A percentile compares a stretch with the other conserved stretches of the same genome.
Evolutionary conservation across 2,888 invertebrate genomes (phyloP).

Genomic region (Noctua pronuba): DNA sequence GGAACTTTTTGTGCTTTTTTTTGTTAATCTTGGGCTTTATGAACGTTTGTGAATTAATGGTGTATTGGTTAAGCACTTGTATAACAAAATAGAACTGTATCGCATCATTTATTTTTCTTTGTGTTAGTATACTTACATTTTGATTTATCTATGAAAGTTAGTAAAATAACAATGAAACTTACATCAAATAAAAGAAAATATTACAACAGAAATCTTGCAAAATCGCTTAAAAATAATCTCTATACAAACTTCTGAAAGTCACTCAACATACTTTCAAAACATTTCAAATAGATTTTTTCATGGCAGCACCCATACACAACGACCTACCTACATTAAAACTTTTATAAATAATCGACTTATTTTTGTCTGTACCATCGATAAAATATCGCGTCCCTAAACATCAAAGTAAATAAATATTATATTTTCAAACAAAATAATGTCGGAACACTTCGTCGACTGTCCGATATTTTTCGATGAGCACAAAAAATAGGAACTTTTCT

Average conservation of each 20-base stretch:
- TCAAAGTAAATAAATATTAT: constrained; percentile 56
- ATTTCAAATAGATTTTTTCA: constrained; percentile 29
- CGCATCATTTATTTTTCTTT: not conserved
- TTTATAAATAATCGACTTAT: constrained; percentile 48
- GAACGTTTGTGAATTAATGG: not conserved
- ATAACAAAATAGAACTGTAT: not conserved
- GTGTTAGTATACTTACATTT: not conserved
- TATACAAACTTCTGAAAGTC: not conserved
- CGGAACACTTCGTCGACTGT: constrained; percentile 43
- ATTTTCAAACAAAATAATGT: constrained; percentile 60
- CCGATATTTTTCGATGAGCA: constrained; percentile 45
- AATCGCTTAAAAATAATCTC: not conserved
- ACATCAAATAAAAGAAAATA: not conserved
- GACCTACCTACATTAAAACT: constrained; percentile 36
- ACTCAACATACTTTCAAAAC: not conserved
- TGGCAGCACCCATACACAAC: constrained; percentile 3
- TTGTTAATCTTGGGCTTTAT: not conserved
- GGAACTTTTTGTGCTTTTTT: not conserved
- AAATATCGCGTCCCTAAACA: constrained; percentile 44
- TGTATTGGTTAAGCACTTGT: not conserved
- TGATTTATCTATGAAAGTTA: not conserved
- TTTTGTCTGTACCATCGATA: constrained; percentile 35
- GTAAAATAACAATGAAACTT: not conserved
- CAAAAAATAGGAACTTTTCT: constrained; percentile 48
- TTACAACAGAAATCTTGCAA: not conserved